Conservation (phyloP, 2,113 vertebrate species). For the Phalacrocorax brasilianus region DNA sequence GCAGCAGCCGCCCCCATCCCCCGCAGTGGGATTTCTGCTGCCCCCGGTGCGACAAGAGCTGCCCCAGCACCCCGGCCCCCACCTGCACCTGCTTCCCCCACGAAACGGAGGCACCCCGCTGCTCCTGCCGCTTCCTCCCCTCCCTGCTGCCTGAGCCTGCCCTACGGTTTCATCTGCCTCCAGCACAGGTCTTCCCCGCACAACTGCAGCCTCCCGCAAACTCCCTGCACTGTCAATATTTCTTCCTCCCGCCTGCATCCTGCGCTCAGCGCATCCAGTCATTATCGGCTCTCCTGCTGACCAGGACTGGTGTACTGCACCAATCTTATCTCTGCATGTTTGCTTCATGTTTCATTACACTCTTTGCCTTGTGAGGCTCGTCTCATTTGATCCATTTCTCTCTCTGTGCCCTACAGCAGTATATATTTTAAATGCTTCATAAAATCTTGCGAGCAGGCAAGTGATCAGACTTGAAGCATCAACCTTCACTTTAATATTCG, state of each 20-base stretch:
- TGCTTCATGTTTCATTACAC: slow-evolving; percentile 6
- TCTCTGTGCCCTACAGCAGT: neutral
- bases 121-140: neutral
- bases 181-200: neutral
- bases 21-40: neutral
- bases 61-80: neutral
- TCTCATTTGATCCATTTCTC: neutral
- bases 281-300: neutral
- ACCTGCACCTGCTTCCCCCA: neutral
- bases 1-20: neutral
- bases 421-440: neutral
- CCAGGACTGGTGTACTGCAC: neutral
- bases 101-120: neutral
- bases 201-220: neutral
- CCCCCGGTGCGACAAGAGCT: neutral
- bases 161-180: neutral
- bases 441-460: slow-evolving; percentile 3
- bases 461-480: neutral
- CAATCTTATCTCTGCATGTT: neutral
- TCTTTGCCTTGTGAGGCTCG: neutral
- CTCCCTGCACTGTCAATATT: neutral
- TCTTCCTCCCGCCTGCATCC: neutral
- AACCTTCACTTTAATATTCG: neutral
- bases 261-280: rapidly evolving
- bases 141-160: neutral